Base-by-base conservation (phyloP, 2,113 vertebrate species). In the Chelonoidis abingdonii region DNA sequence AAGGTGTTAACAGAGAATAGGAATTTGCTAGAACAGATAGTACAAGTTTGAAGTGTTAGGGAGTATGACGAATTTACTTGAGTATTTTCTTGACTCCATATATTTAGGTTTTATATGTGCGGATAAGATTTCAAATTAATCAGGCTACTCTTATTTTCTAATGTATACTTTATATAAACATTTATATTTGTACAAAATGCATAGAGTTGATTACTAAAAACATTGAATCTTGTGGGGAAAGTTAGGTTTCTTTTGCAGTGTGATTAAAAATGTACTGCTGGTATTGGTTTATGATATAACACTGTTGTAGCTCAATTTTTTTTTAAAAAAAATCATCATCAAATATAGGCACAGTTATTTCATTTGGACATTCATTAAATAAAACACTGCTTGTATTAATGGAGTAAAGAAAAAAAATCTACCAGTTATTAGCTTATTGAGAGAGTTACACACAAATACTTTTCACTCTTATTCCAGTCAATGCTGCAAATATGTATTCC, bases 371-470 rank as follows among this genome's bases (percentile, higher is more conserved):
- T 98, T 98, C 97, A 97, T 98, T 98, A 98, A 98, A 98, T 98
- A 98, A 98, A 99, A 98, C 98, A 99, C 98, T 98, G 98, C 98
- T 98, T 98, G 95, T 98, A 96, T 98, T 98, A 98, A 98, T 98
- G 97, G 96, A 98, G 92, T 97, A 98, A 98, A 98, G 97, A 95
- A 98, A 98, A 98, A 53, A 97, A 88, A 79, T 96, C 88, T 94
- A 97, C 97, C 98, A 97, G 97, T 98, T 97, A 94, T 97, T 98
- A 99, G 98, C 98, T 98, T 98, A 98, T 98, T 97, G 97, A 98
- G 95, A 98, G 92, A 98, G 96, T 96, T 97, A 97, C 95, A 97
- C 93, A 97, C 98, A 97, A 98, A 98, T 95, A 97, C 93, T 98
- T 97, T 97, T 96, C 98, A 98, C 92, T 97, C 96, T 98, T 97